Base-by-base conservation (phyloP, 2,797 vertebrate genomes). In the Bradypodion pumilum region DNA sequence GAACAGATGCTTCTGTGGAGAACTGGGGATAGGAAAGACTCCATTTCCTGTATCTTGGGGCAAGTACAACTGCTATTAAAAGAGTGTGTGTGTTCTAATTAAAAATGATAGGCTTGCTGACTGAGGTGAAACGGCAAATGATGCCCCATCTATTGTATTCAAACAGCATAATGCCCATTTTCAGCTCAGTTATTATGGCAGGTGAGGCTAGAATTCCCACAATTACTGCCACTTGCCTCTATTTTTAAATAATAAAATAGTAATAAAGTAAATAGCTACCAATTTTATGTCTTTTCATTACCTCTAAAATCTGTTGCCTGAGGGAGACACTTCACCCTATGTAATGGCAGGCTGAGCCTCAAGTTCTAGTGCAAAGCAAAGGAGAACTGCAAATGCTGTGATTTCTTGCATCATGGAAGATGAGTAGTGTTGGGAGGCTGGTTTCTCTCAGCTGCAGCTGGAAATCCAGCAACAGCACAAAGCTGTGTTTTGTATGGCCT, bases 361-460 rank as follows among this genome's bases (percentile, higher is more conserved):
- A 16, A 16, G 35, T 37, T 35, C 46, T 16, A 80, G 65, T 40
- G 37, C 27, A 81, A 80, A 59, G 8, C 27, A 40, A 70, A 80
- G 35, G 35, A n/a, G 1, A 59, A 29, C 35, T 52, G 49, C 65
- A 80, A 59, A 65, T 35, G 56, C 37, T 68, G 25, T 25, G 29
- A 37, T 19, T 73, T 23, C 62, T 77, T 91, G 87, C 82, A 82
- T 90, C 29, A n/a, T n/a, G n/a, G 89, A 86, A 78, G 90, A 91
- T 92, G 89, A 91, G 91, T 91, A 80, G 63, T 56, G 88, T 88
- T 81, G 86, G 32, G 85, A 80, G 69, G 73, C 82, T 83, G 88
- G 84, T 92, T 88, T 73, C 89, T 84, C 88, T 87, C 90, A 89
- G 91, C 90, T 93, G 92, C 94, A 94, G 92, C 91, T 94, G 94